These are phyloP conservation scores for Sebastes oblongus DNA, from an alignment of 2,797 vertebrate genomes.

Conservation along the genomic window DNA sequence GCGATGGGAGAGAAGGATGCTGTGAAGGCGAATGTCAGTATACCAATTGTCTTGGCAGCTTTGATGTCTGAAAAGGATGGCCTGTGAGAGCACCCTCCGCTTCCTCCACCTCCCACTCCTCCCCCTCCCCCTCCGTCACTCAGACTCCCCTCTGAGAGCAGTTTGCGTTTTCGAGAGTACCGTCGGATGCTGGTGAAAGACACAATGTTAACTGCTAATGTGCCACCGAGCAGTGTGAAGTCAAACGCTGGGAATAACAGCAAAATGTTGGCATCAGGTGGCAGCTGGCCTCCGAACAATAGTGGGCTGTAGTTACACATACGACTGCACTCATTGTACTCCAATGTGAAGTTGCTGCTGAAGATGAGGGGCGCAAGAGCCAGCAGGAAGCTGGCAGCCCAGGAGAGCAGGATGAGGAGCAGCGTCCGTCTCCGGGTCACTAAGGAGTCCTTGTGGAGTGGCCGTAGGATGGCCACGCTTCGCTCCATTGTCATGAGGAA, in stretches of 20 bases:
- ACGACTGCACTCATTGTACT: constrained; percentile 87
- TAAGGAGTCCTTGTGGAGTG: constrained; percentile 84
- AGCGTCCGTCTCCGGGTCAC: constrained; percentile 81
- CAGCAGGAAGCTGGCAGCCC: constrained; percentile 82
- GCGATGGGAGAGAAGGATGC: constrained; percentile 86
- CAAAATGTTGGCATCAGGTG: constrained; percentile 78
- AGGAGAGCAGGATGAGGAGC: constrained; percentile 82
- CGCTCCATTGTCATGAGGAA: constrained; percentile 87
- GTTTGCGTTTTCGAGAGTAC: constrained; percentile 81
- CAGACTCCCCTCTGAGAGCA: constrained; percentile 79
- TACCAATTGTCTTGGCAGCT: constrained; percentile 87
- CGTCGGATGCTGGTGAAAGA: constrained; percentile 83
- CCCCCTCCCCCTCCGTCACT: constrained; percentile 56
- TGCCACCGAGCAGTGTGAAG: constrained; percentile 82
- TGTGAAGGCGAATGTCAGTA: constrained; percentile 86
- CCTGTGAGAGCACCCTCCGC: constrained; percentile 67
- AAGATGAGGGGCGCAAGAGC: constrained; percentile 81
- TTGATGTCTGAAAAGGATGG: constrained; percentile 88
- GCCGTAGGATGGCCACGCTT: constrained; percentile 84
- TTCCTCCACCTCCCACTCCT: constrained; percentile 47
- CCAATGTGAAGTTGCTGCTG: constrained; percentile 80
- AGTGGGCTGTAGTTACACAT: constrained; percentile 86
- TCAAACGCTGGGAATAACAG: constrained; percentile 86
- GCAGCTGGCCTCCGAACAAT: constrained; percentile 52
- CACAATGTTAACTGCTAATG: constrained; percentile 81